Evolutionary conservation across 2,888 invertebrate species (phyloP).

Genomic region (Lissonota sp.): DNA sequence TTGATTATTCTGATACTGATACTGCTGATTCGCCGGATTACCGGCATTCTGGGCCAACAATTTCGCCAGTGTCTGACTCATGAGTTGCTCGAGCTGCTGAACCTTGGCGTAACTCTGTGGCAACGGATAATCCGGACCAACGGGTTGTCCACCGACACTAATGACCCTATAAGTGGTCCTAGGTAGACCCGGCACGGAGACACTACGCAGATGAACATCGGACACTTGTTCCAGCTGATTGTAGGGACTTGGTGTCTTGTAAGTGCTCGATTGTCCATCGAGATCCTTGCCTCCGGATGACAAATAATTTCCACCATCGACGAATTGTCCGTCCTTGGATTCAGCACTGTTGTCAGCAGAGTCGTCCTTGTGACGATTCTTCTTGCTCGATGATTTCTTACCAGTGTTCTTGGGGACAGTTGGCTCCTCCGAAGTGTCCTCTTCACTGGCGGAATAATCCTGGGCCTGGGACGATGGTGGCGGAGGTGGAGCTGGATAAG

Average conservation of each 20-base stretch:
- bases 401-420: slow-evolving; percentile 43
- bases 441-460: slow-evolving; percentile 28
- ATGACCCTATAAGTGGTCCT: slow-evolving; percentile 76
- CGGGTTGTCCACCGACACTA: slow-evolving; percentile 75
- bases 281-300: slow-evolving; percentile 75
- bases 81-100: slow-evolving; percentile 78
- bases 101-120: slow-evolving; percentile 72
- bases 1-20: slow-evolving; percentile 65
- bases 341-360: slow-evolving; percentile 59
- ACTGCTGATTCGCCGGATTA: slow-evolving; percentile 29
- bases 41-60: slow-evolving; percentile 73
- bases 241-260: slow-evolving; percentile 71
- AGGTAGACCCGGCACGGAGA: slow-evolving; percentile 60
- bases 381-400: slow-evolving; percentile 69
- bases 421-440: slow-evolving; percentile 36
- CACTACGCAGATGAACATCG: slow-evolving; percentile 67
- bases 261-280: slow-evolving; percentile 76
- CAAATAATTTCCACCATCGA: slow-evolving; percentile 78
- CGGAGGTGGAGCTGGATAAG: slow-evolving; percentile 70
- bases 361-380: slow-evolving; percentile 63
- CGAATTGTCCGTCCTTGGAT: slow-evolving; percentile 70
- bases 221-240: slow-evolving; percentile 74
- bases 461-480: slow-evolving; percentile 60
- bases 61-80: slow-evolving; percentile 76
- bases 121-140: slow-evolving; percentile 73